A percentile compares a stretch with the other conserved stretches of the same genome.
phyloP scores from a whole-genome alignment of 2,113 vertebrate species.

The Dendrocopos noguchii region DNA sequence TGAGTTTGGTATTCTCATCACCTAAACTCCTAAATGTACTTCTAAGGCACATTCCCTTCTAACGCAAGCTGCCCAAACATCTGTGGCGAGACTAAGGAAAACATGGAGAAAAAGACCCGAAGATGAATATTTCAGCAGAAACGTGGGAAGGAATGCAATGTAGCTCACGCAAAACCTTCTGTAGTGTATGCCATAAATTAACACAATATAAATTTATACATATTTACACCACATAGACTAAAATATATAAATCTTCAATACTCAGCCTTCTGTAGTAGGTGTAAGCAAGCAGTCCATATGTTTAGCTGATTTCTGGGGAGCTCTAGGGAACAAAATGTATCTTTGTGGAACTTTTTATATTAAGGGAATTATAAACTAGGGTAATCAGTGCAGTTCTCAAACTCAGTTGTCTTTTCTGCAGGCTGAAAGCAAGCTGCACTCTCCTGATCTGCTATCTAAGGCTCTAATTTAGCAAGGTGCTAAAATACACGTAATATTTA shows the following conservation, averaged over 20 bases:
- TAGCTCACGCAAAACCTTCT: slow-evolving; percentile 81
- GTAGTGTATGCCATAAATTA: slow-evolving; percentile 84
- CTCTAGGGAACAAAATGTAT: slow-evolving; percentile 76
- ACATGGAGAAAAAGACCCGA: slow-evolving; percentile 69
- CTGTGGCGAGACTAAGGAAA: slow-evolving; percentile 77
- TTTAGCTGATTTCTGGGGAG: slow-evolving; percentile 75
- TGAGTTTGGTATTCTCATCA: slow-evolving; percentile 48
- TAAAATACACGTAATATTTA: slow-evolving; percentile 21
- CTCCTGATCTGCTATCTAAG: slow-evolving; percentile 37
- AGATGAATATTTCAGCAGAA: slow-evolving; percentile 83
- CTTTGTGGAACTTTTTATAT: slow-evolving; percentile 61
- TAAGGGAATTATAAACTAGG: slow-evolving; percentile 55
- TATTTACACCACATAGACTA: slow-evolving; percentile 83
- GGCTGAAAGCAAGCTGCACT: slow-evolving; percentile 23
- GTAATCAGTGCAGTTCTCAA: slow-evolving; percentile 39
- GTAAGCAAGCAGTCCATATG: slow-evolving; percentile 82
- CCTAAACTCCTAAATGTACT: slow-evolving; percentile 61
- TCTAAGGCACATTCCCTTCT: slow-evolving; percentile 51
- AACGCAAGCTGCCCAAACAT: slow-evolving; percentile 78
- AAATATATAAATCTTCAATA: slow-evolving; percentile 84
- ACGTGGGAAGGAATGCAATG: slow-evolving; percentile 79
- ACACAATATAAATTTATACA: slow-evolving; percentile 85
- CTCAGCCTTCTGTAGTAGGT: slow-evolving; percentile 79
- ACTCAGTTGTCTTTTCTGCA: slow-evolving; percentile 30
- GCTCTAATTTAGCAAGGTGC: slow-evolving; percentile 34